Conservation (phyloP, 2,113 vertebrate species). For the Epinephelus fuscoguttatus region DNA sequence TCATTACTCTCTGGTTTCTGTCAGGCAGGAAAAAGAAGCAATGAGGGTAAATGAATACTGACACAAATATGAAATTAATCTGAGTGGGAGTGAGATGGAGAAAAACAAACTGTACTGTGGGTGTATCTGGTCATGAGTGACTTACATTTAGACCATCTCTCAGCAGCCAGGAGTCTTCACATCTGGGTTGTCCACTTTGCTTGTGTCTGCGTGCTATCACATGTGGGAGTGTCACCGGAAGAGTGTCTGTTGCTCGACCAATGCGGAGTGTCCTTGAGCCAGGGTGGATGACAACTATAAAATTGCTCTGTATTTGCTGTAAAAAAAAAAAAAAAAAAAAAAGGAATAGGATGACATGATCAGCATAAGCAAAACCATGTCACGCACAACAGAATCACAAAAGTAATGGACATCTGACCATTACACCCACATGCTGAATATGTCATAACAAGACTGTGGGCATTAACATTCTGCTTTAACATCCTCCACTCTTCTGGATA, state of each 20-base stretch:
- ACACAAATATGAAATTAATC: not conserved
- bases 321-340: constrained; percentile 34
- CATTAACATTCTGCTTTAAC: not conserved
- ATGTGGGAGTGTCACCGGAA: constrained; percentile 90
- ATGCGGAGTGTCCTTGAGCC: constrained; percentile 92
- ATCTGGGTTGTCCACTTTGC: constrained; percentile 88
- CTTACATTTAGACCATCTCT: constrained; percentile 94
- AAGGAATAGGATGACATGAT: not conserved
- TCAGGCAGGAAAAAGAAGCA: constrained; percentile 23
- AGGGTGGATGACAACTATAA: constrained; percentile 94
- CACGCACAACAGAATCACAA: not conserved
- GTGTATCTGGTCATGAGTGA: not conserved
- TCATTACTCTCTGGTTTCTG: constrained; percentile 97
- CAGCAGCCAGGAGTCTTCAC: constrained; percentile 92
- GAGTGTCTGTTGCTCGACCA: constrained; percentile 94
- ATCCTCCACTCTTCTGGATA: not conserved
- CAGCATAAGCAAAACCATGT: not conserved
- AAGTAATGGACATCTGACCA: not conserved
- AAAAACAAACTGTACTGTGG: not conserved
- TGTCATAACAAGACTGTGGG: not conserved
- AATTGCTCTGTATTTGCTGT: constrained; percentile 98
- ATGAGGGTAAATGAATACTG: not conserved
- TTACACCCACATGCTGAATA: not conserved
- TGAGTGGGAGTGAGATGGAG: not conserved
- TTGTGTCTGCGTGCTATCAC: constrained; percentile 93